Percentiles rank a stretch among this genome's conserved stretches.
These are phyloP conservation scores for Sardina pilchardus DNA, from an alignment of 2,113 vertebrate genomes.

Conservation along the genomic window DNA sequence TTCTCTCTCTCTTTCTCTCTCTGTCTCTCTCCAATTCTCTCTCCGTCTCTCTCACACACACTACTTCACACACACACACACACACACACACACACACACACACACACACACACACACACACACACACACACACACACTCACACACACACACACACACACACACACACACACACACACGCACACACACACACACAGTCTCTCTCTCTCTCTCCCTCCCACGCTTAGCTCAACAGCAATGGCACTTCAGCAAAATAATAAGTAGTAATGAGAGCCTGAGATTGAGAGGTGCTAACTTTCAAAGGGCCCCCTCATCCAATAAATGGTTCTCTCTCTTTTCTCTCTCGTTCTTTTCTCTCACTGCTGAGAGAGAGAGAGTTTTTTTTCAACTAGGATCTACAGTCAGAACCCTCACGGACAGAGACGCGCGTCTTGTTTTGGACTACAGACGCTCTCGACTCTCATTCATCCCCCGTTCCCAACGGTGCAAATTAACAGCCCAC, in stretches of 20 bases:
- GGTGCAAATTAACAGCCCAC: not conserved
- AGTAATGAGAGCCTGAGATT: conserved; percentile 38
- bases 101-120: no score
- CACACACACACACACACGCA: no score
- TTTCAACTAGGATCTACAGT: not conserved
- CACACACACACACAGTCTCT: conserved; percentile 5
- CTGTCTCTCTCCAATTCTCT: no score
- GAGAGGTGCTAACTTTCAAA: conserved; percentile 21
- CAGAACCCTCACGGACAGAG: not conserved
- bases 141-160: no score
- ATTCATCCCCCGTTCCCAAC: not conserved
- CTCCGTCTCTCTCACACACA: no score
- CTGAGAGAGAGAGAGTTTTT: not conserved
- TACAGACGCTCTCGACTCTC: not conserved
- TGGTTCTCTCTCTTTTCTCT: conserved; percentile 21
- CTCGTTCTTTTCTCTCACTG: not conserved
- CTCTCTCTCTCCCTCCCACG: not conserved
- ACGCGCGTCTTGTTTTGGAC: not conserved
- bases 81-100: no score
- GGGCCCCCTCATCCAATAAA: conserved; percentile 7
- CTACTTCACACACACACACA: no score
- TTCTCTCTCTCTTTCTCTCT: no score
- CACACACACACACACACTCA: not conserved
- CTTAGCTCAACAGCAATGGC: not conserved
- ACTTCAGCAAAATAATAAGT: conserved; percentile 26